Conservation (phyloP, 1,140 invertebrate species). For the Parasteatoda tepidariorum region DNA sequence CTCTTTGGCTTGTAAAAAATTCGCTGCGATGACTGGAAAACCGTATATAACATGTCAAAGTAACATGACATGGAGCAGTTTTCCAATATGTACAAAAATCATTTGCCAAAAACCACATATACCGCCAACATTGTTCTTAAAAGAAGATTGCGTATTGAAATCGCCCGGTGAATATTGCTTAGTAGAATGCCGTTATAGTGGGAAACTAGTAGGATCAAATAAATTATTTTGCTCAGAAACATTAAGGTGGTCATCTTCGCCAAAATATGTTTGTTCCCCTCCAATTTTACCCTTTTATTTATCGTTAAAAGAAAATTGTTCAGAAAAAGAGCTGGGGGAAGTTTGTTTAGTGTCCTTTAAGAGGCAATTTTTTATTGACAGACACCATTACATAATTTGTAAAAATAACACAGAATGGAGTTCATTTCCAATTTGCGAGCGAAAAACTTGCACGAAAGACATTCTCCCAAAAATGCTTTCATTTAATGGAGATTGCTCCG, state of each 20-base stretch:
- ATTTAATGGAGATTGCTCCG: background rate
- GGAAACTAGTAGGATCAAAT: background rate
- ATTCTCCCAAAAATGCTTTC: background rate
- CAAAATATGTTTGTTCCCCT: background rate
- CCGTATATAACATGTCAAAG: background rate
- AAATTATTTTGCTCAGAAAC: background rate
- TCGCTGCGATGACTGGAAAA: background rate
- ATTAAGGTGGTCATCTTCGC: background rate
- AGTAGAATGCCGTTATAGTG: background rate
- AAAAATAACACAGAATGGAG: conserved; percentile 6
- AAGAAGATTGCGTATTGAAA: background rate
- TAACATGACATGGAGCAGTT: background rate
- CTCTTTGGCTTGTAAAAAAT: background rate
- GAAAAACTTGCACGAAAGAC: background rate
- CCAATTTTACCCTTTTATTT: background rate
- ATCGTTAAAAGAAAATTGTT: background rate
- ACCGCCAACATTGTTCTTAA: background rate
- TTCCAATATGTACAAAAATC: background rate
- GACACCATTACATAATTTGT: background rate
- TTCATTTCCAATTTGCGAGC: background rate
- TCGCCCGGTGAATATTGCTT: background rate
- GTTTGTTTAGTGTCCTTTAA: background rate
- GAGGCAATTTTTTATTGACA: background rate
- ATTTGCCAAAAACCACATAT: background rate
- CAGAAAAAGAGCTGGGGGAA: background rate